Base-by-base conservation (phyloP, 2,888 invertebrate species). In the Chaitophorus viminalis region DNA sequence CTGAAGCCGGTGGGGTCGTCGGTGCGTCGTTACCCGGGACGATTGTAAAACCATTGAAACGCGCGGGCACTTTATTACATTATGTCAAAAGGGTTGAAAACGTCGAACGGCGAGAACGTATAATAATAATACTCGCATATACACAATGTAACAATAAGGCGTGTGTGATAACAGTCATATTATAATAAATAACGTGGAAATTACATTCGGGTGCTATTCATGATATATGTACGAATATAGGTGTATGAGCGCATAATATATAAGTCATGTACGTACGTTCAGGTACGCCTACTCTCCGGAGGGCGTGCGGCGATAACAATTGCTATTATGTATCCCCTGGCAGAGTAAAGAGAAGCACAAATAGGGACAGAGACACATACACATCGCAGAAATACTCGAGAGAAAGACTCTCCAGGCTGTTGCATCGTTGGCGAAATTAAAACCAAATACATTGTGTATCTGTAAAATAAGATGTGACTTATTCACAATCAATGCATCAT, bases 111-210 rank as follows among this genome's bases (percentile, higher is more conserved):
- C 68, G 46, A 21, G 54, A 18, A 21, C 54, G 54, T 54, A 54
- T 52, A 52, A 18, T 52, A n/a, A n/a, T n/a, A n/a, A n/a, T n/a
- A n/a, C n/a, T n/a, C n/a, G n/a, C n/a, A 39, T 39, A 39, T 6
- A 6, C 11, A 77, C 52, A 21, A 52, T 18, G 14, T 39, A 78
- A 36, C n/a, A 79, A 79, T 4, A 68, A 81, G 46, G 68, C 68
- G 46, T 39, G 25, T n/a, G n/a, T 14, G 8, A 29, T 54, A 46
- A 39, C 36, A 68, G 46, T 46, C 46, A 39, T 33, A 39, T 21
- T 21, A 29, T 39, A 39, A 65, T 68, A 65, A 79, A 81, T 81
- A 68, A 81, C 52, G 70, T 31, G 25, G 52, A 72, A 72, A 82
- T 82, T 82, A 68, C n/a, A 46, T 29, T 68, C 29, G 11, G 39